Percentiles rank a stretch among this genome's conserved stretches.
These are phyloP conservation scores for Tipula vernalis DNA, from an alignment of 2,888 invertebrate genomes.

Conservation along the genomic window DNA sequence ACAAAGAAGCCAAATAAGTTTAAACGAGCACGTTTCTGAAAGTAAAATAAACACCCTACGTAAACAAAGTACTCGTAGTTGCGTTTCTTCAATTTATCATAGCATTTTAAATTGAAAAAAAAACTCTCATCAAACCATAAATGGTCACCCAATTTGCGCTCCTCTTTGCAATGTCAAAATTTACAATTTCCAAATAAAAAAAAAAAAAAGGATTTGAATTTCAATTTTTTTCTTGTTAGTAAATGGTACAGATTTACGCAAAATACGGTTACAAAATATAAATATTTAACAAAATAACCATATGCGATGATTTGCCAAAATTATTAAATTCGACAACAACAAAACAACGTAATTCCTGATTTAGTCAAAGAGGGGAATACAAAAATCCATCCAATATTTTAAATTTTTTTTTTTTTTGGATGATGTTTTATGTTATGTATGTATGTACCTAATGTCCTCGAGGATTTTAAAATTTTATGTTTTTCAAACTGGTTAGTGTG, in stretches of 20 bases:
- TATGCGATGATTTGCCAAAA: constrained; percentile 4
- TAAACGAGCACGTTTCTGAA: too few relatives aligned
- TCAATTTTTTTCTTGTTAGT: background rate
- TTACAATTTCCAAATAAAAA: background rate
- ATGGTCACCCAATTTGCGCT: background rate
- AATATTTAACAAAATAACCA: background rate
- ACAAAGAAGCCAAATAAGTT: too few relatives aligned
- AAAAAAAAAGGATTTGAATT: background rate
- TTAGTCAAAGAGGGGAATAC: background rate
- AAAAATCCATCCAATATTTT: background rate
- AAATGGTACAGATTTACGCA: background rate
- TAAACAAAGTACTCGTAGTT: too few relatives aligned
- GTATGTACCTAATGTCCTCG: background rate
- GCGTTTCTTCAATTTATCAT: background rate
- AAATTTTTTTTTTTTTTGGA: background rate
- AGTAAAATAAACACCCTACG: too few relatives aligned
- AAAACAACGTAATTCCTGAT: background rate
- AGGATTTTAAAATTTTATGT: background rate
- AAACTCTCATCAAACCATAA: background rate
- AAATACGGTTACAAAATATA: background rate
- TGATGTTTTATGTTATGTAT: background rate
- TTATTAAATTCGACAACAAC: background rate
- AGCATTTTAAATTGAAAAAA: background rate
- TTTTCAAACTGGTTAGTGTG: background rate
- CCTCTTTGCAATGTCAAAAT: background rate